Evolutionary conservation across 2,888 invertebrate species (phyloP), one percentile per base, ranked within the genome.

Genomic region (Chymomyza fuscimana): DNA sequence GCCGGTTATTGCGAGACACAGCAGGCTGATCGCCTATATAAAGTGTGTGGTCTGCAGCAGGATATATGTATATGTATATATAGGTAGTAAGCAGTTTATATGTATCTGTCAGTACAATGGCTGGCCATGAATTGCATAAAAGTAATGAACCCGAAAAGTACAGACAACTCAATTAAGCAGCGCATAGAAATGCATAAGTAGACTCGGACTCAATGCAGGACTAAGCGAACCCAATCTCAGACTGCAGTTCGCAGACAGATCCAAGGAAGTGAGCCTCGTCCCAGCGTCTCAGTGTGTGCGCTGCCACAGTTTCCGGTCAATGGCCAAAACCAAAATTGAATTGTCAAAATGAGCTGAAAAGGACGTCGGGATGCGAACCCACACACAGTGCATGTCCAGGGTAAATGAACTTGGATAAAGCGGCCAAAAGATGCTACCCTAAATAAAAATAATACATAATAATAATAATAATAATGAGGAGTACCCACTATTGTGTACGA

Each of bases 41-140:
- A 10, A 84, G 82, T 87, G 83, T 83, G 83, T 83, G 83, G 83
- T 87, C 83, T 83, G 52, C 81, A 81, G 81, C 86, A 85, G 88
- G 84, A 87, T 73, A 77, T 81, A 80, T 2, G 0, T 12, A 0
- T 12, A 10, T 12, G 3, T 12, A 81, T 69, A 29, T 58, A 70
- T 72, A 73, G 32, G 32, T 32, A 32, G 32, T 6, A 32, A 2
- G 6, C 32, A 32, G 32, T 7, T 0, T 5, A 32, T 32, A 2
- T 32, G 32, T 32, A 32, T 32, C 32, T 32, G 32, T 5, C 32
- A 32, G 32, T 50, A 83, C 86, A 87, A 84, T 80, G 84, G 75
- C 64, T 58, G 74, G 63, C 70, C 75, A 84, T 85, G 85, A 88
- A 86, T 85, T 86, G 88, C 88, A 85, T 86, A 87, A 85, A 77